phyloP scores from a whole-genome alignment of 1,140 invertebrate species.

The Nautilus pompilius region DNA sequence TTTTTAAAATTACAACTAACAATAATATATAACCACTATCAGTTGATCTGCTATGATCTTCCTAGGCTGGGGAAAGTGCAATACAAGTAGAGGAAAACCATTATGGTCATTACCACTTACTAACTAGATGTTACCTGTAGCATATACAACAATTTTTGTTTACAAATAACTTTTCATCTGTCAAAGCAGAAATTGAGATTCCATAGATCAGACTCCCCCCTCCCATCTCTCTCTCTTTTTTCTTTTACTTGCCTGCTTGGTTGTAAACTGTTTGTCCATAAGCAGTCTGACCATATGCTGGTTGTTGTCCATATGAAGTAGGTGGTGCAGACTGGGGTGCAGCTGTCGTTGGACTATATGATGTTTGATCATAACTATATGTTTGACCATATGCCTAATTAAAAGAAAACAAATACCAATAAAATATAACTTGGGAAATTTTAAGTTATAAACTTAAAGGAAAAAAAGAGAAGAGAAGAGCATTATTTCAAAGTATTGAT shows the following conservation, averaged over 20 bases:
- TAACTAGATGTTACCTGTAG: background rate
- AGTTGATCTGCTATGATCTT: too few species aligned
- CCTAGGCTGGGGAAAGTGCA: too few species aligned
- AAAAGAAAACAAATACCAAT: background rate
- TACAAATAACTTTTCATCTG: background rate
- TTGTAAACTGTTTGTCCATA: conserved; percentile 3
- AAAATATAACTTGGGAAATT: background rate
- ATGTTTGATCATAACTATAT: background rate
- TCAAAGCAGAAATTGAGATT: background rate
- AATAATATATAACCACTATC: too few species aligned
- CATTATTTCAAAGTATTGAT: background rate
- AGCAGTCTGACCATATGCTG: conserved; percentile 1
- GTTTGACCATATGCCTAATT: conserved; percentile 1
- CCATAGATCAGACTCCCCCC: background rate
- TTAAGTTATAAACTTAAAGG: background rate
- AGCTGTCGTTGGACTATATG: background rate
- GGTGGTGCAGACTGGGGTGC: background rate
- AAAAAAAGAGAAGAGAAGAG: background rate
- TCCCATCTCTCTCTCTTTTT: too few species aligned
- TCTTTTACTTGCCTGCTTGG: background rate
- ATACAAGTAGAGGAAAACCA: background rate
- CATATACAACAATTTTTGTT: background rate
- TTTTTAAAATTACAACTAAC: too few species aligned
- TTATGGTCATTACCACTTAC: background rate
- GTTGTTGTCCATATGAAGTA: background rate